Conservation (phyloP, 2,113 vertebrate species). For the Ictidomys tridecemlineatus region DNA sequence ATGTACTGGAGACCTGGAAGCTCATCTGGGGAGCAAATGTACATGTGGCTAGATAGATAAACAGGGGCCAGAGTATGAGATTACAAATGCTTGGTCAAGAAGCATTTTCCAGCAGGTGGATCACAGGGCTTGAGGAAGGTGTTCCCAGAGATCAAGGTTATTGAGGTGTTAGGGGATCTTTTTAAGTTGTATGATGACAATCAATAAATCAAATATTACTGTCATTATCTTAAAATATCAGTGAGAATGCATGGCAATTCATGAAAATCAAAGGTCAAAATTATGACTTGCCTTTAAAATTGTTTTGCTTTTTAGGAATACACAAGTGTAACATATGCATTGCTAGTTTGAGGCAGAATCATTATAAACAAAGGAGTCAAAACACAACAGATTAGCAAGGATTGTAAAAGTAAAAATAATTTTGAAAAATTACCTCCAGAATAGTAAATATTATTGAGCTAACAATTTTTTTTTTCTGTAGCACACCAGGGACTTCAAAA, state of each 20-base stretch:
- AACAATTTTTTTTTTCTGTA: background rate
- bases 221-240: background rate
- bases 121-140: background rate
- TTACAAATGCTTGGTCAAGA: background rate
- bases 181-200: constrained; percentile 20
- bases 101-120: background rate
- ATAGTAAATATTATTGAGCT: background rate
- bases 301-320: background rate
- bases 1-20: background rate
- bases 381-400: background rate
- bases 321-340: background rate
- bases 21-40: background rate
- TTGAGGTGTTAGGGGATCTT: background rate
- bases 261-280: background rate
- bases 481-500: background rate
- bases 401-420: background rate
- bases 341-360: background rate
- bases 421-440: background rate
- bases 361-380: background rate
- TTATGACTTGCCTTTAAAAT: constrained; percentile 23
- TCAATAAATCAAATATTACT: background rate
- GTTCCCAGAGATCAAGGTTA: background rate
- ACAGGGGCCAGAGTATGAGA: background rate
- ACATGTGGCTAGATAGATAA: fast-evolving
- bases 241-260: background rate